Evolutionary conservation across 2,888 invertebrate species (phyloP).

Genomic region (Drosophila vallismaia): DNA sequence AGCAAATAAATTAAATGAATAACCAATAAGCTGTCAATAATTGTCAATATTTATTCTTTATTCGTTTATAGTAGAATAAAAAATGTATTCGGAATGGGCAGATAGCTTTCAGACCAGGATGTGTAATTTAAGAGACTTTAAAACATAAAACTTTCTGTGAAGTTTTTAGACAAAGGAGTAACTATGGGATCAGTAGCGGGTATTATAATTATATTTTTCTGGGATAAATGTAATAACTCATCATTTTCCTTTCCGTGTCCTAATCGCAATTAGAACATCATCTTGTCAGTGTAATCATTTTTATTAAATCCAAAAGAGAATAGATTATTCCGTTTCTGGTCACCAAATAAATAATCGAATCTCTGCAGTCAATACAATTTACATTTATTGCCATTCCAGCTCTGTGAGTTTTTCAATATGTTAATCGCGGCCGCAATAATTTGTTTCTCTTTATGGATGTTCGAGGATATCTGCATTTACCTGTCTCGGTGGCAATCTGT

Average conservation of each 20-base stretch:
- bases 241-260: too few species aligned
- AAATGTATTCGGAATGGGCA: neutral
- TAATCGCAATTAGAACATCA: too few species aligned
- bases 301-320: slow-evolving; percentile 16
- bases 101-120: neutral
- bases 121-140: too few species aligned
- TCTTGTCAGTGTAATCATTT: slow-evolving; percentile 5
- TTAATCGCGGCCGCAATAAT: slow-evolving; percentile 23
- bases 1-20: neutral
- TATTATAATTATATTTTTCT: too few species aligned
- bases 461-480: slow-evolving; percentile 37
- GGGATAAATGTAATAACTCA: too few species aligned
- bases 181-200: too few species aligned
- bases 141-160: too few species aligned
- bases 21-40: neutral
- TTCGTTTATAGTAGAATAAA: neutral
- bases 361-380: slow-evolving; percentile 34
- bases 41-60: neutral
- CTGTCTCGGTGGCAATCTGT: slow-evolving; percentile 61
- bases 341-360: slow-evolving; percentile 30
- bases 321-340: slow-evolving; percentile 6
- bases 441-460: slow-evolving; percentile 8
- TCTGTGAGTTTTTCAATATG: slow-evolving; percentile 31
- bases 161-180: too few species aligned
- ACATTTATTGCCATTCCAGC: slow-evolving; percentile 31